Percentiles rank a stretch among this genome's conserved stretches.
These are phyloP conservation scores for Bellardia bayeri DNA, from an alignment of 2,888 invertebrate species.

Conservation along the genomic window DNA sequence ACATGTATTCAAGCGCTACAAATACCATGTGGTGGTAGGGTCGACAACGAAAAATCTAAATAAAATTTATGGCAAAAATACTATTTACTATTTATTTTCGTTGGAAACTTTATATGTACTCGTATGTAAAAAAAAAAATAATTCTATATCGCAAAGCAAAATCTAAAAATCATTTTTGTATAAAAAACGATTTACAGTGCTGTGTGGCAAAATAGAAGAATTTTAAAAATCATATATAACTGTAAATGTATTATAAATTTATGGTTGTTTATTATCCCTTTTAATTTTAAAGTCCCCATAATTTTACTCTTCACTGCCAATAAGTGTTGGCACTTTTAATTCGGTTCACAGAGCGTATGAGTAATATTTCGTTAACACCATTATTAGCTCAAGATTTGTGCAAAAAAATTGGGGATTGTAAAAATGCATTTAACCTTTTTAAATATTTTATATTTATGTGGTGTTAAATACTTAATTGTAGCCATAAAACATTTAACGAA, in stretches of 20 bases:
- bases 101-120: background rate
- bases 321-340: background rate
- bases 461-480: constrained; percentile 12
- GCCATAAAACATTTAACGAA: background rate
- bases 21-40: constrained; percentile 53
- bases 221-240: background rate
- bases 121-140: background rate
- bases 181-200: background rate
- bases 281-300: background rate
- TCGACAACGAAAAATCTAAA: constrained; percentile 33
- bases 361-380: constrained; percentile 27
- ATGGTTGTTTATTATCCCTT: background rate
- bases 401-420: background rate
- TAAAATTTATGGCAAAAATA: constrained; percentile 40
- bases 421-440: background rate
- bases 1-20: constrained; percentile 63
- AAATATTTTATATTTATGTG: constrained; percentile 18
- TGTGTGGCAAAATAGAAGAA: background rate
- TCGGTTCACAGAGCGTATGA: background rate
- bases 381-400: constrained; percentile 2
- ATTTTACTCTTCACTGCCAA: background rate
- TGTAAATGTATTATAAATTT: too few species aligned
- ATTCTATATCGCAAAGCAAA: constrained; percentile 1
- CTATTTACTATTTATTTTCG: background rate
- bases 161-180: background rate